phyloP scores from a whole-genome alignment of 64 coral and sea anemone species.

The Montipora foliosa region DNA sequence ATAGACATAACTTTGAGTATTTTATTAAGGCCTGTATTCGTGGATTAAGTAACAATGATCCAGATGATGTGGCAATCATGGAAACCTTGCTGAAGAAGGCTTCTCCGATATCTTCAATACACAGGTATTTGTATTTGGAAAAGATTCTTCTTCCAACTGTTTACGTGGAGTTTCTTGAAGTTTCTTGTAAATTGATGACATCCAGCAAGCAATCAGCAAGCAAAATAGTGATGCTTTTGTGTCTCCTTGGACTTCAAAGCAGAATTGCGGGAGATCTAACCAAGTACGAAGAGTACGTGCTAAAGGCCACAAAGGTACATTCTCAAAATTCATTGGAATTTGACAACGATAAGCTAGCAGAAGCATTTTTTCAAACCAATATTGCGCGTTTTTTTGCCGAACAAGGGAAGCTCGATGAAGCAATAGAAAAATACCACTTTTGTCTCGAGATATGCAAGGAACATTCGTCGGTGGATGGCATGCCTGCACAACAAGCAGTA shows the following conservation, averaged over 20 bases:
- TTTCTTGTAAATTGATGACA: not conserved
- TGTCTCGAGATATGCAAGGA: not conserved
- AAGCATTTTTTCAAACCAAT: conserved; percentile 19
- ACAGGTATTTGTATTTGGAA: conserved; percentile 6
- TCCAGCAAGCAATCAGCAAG: not conserved
- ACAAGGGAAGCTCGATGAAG: not conserved
- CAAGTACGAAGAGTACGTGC: conserved; percentile 16
- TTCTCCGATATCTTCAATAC: conserved; percentile 7
- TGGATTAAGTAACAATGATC: not conserved
- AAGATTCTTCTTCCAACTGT: conserved; percentile 42
- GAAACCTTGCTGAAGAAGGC: not conserved
- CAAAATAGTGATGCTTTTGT: conserved; percentile 23
- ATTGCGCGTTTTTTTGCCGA: conserved; percentile 20
- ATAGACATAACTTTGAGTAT: conserved; percentile 65
- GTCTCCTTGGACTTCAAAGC: conserved; percentile 34
- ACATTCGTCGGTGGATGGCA: not conserved
- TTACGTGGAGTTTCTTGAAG: conserved; percentile 8
- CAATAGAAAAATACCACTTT: not conserved
- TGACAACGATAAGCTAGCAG: conserved; percentile 12
- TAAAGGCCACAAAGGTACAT: not conserved
- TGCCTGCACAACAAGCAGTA: not conserved
- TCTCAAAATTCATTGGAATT: not conserved
- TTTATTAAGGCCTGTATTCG: not conserved
- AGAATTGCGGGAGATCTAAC: conserved; percentile 17
- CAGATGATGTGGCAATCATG: not conserved